Base-by-base conservation (phyloP, 2,888 invertebrate genomes). In the Monopis laevigella region DNA sequence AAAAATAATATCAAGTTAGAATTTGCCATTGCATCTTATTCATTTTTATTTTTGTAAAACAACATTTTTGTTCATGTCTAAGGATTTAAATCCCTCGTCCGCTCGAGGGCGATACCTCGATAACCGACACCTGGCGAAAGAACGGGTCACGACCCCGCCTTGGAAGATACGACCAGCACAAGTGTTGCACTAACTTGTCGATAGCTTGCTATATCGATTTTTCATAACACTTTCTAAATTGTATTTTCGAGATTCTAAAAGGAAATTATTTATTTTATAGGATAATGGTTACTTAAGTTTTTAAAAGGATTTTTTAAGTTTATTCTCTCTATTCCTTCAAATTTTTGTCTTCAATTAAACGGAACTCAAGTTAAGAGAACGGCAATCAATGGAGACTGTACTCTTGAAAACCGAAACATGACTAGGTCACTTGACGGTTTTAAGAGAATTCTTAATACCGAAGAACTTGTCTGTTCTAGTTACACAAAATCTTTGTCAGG, bases 131-230 rank as follows among this genome's bases (percentile, higher is more conserved):
- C 62, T 62, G 62, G 56, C 55, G 52, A 51, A n/a, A n/a, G n/a
- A n/a, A 44, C 54, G 51, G 61, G 62, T 62, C 62, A 56, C 56
- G 65, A 64, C 57, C 62, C 47, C 46, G 47, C 53, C 52, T 51
- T 50, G 49, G 54, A 49, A 46, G 34, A 14, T 34, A 34, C 34
- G 34, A 10, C 6, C 34, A 34, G 17, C 34, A n/a, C 14, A n/a
- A 34, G 34, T 34, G 34, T 34, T 34, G 34, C 17, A 18, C 34
- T 11, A 16, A 34, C 18, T 14, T 34, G n/a, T 34, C 34, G 34
- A 34, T 34, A 34, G 14, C 11, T 29, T 29, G n/a, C n/a, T 29
- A 29, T 29, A 29, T 29, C 29, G 29, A 29, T 29, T 29, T 29
- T 29, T 14, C 12, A 13, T 29, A 11, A 7, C 12, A 29, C 29